Evolutionary conservation across 2,797 vertebrate species (phyloP), one percentile per base, ranked within the genome.

Genomic region (Zenarchopterus dispar): DNA sequence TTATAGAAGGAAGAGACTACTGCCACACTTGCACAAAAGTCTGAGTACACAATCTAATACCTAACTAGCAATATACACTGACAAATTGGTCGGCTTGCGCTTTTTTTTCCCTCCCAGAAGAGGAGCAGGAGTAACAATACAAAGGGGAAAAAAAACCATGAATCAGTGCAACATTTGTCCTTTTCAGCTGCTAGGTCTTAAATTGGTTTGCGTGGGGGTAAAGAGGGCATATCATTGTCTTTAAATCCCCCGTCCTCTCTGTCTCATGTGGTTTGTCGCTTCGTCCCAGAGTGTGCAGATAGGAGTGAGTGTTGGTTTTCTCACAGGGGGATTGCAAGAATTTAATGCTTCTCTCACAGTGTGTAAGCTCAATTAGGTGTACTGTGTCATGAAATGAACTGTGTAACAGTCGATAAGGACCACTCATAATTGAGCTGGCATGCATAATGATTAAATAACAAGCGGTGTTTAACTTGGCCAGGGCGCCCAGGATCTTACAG

Each of bases 401-500:
- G n/a, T 28, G 17, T 74, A 57, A 52, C 70, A 67, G 78, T 72
- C 56, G 66, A 88, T 88, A 80, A 88, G 80, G 63, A 78, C 57
- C 75, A 77, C 76, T 89, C 70, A 86, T 89, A 90, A 91, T 84
- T 85, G 70, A 90, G 81, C 75, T 84, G 78, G 73, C 81, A 74
- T 80, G 84, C 78, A 81, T 77, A 84, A 91, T 91, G 89, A 92
- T 87, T 89, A 83, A 89, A 85, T 76, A 84, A 75, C 73, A 77
- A 70, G 74, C 39, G 0, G 57, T 33, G 51, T 75, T 69, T 74
- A 87, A 90, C 50, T 91, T 78, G 85, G 83, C 66, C 88, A 85
- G 56, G 22, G 64, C 63, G 60, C 64, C 18, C 79, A 67, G 71
- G 83, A 80, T 88, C 80, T 77, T 74, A 86, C 64, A 75, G 84